phyloP scores from a whole-genome alignment of 2,113 vertebrate species.

The Haliaeetus leucogaster region DNA sequence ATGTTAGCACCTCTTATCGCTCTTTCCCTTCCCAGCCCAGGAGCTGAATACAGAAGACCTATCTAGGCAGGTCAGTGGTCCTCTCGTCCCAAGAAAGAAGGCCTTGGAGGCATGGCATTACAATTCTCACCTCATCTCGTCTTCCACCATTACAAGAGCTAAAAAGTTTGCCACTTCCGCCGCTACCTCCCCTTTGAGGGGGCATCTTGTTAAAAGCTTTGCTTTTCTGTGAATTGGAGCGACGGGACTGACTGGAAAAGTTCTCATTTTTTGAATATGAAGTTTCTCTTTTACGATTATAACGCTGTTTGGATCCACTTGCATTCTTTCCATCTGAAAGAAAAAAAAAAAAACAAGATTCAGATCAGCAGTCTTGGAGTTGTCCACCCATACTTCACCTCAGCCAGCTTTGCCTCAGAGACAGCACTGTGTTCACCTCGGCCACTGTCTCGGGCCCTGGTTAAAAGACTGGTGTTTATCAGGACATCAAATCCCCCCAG shows the following conservation, averaged over 20 bases:
- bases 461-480: neutral
- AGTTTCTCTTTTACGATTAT: slow-evolving; percentile 92
- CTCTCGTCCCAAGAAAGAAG: neutral
- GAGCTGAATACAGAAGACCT: neutral
- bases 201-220: slow-evolving; percentile 99
- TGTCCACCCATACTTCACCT: neutral
- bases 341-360: slow-evolving; percentile 21
- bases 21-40: slow-evolving; percentile 8
- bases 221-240: slow-evolving; percentile 98
- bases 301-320: slow-evolving; percentile 87
- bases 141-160: slow-evolving; percentile 91
- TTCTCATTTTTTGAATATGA: slow-evolving; percentile 90
- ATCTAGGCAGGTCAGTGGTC: slow-evolving; percentile 14
- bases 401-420: neutral
- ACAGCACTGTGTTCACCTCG: neutral
- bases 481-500: neutral
- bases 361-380: neutral
- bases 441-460: too few relatives aligned
- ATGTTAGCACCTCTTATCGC: neutral
- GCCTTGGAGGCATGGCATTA: neutral
- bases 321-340: slow-evolving; percentile 91
- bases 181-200: slow-evolving; percentile 84
- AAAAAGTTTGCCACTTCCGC: slow-evolving; percentile 82
- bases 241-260: slow-evolving; percentile 84
- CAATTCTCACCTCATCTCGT: slow-evolving; percentile 92